These are phyloP conservation scores for Scarus forsteni DNA, from an alignment of 2,797 vertebrate genomes.

Conservation along the genomic window DNA sequence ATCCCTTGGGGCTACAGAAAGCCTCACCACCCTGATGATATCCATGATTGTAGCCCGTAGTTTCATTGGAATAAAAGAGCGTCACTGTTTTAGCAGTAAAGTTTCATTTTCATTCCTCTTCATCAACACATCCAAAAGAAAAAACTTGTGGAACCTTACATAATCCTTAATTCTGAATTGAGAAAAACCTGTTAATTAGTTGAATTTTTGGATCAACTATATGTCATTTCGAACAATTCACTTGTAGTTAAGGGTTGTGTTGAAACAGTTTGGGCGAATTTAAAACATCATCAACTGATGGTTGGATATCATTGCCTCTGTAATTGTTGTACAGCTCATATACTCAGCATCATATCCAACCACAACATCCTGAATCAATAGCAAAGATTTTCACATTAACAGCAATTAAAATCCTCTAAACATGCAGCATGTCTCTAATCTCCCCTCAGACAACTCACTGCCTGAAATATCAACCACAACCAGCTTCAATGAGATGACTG, in stretches of 20 bases:
- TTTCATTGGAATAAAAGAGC: too few relatives aligned
- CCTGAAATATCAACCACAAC: not conserved
- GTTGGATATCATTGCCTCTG: constrained; percentile 10
- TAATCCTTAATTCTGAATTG: too few relatives aligned
- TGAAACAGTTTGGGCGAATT: not conserved
- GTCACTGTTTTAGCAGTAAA: too few relatives aligned
- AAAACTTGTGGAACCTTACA: too few relatives aligned
- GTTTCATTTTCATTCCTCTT: too few relatives aligned
- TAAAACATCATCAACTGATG: not conserved
- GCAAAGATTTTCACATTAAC: constrained; percentile 17
- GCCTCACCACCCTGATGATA: too few relatives aligned
- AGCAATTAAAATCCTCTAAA: constrained; percentile 18
- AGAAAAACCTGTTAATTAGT: too few relatives aligned
- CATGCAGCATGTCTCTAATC: not conserved
- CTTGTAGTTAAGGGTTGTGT: not conserved
- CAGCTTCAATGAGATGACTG: not conserved
- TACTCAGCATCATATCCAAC: not conserved
- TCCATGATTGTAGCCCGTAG: too few relatives aligned
- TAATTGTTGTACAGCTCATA: constrained; percentile 4
- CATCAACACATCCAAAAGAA: too few relatives aligned
- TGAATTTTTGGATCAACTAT: too few relatives aligned
- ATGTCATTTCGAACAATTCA: not conserved
- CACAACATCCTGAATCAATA: constrained; percentile 6
- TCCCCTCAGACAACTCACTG: not conserved
- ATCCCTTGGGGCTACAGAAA: too few relatives aligned